phyloP scores from a whole-genome alignment of 2,888 invertebrate genomes.

The Cerastis rubricosa region DNA sequence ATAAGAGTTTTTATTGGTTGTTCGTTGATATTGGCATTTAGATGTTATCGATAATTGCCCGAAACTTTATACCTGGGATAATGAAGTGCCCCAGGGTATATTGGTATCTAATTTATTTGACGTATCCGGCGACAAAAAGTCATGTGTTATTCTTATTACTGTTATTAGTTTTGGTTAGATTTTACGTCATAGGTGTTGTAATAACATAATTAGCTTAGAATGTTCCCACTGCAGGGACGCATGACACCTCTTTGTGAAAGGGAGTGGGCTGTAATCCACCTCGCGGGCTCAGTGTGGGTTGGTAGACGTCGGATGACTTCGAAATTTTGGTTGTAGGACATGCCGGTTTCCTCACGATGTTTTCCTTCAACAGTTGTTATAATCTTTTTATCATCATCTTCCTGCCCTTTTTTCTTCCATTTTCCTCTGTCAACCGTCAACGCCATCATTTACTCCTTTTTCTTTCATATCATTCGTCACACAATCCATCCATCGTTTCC shows the following conservation, averaged over 20 bases:
- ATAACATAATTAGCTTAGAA: not conserved
- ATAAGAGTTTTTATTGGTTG: slow-evolving; percentile 27
- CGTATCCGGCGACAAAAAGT: not conserved
- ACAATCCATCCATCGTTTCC: too few relatives aligned
- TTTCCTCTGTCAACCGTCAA: too few relatives aligned
- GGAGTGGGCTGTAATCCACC: not conserved
- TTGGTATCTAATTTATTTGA: slow-evolving; percentile 25
- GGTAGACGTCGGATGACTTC: not conserved
- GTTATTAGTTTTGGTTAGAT: not conserved
- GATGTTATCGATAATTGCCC: slow-evolving; percentile 44
- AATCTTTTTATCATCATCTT: not conserved
- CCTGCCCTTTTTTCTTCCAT: too few relatives aligned
- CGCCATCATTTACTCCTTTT: too few relatives aligned
- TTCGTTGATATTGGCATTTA: slow-evolving; percentile 32
- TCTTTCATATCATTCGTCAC: too few relatives aligned
- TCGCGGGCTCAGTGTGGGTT: not conserved
- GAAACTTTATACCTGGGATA: slow-evolving; percentile 19
- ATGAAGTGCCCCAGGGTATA: slow-evolving; percentile 21
- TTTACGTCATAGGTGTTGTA: not conserved
- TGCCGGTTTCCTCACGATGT: not conserved
- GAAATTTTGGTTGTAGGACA: not conserved
- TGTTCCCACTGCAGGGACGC: not conserved
- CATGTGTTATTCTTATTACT: too few relatives aligned
- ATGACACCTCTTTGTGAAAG: not conserved
- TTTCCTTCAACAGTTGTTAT: not conserved